These are phyloP conservation scores for Tineola bisselliella DNA, from an alignment of 2,888 invertebrate species.

Conservation along the genomic window DNA sequence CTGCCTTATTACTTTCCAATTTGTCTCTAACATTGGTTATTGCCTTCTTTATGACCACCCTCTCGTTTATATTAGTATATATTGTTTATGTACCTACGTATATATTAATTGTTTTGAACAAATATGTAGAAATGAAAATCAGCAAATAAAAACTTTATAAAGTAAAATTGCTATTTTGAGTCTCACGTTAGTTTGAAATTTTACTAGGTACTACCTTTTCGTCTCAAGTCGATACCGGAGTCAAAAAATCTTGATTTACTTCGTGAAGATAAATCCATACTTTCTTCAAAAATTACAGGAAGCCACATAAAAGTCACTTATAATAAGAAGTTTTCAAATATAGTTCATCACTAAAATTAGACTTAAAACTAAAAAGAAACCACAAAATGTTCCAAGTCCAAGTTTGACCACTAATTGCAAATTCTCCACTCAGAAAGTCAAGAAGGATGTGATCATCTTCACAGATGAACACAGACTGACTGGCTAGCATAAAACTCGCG, in stretches of 20 bases:
- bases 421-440: slow-evolving; percentile 28
- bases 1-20: slow-evolving; percentile 68
- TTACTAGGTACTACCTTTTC: slow-evolving; percentile 41
- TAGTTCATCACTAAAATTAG: slow-evolving; percentile 16
- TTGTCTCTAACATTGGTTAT: slow-evolving; percentile 62
- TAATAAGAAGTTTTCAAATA: neutral
- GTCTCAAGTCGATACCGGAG: slow-evolving; percentile 63
- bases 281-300: slow-evolving; percentile 21
- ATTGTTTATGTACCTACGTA: neutral
- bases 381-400: slow-evolving; percentile 25
- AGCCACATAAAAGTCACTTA: slow-evolving; percentile 14
- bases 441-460: slow-evolving; percentile 66
- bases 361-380: slow-evolving; percentile 21
- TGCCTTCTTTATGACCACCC: slow-evolving; percentile 48
- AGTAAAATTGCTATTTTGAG: no score
- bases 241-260: slow-evolving; percentile 69
- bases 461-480: slow-evolving; percentile 66
- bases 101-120: slow-evolving; percentile 17
- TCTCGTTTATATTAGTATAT: slow-evolving; percentile 33
- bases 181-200: slow-evolving; percentile 17
- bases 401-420: slow-evolving; percentile 39
- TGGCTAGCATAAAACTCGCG: slow-evolving; percentile 54
- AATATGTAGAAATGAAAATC: neutral
- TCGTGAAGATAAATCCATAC: slow-evolving; percentile 60
- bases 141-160: no score